A percentile compares a stretch with the other conserved stretches of the same genome.
phyloP scores from a whole-genome alignment of 2,113 vertebrate species.

The Oryzias curvinotus region DNA sequence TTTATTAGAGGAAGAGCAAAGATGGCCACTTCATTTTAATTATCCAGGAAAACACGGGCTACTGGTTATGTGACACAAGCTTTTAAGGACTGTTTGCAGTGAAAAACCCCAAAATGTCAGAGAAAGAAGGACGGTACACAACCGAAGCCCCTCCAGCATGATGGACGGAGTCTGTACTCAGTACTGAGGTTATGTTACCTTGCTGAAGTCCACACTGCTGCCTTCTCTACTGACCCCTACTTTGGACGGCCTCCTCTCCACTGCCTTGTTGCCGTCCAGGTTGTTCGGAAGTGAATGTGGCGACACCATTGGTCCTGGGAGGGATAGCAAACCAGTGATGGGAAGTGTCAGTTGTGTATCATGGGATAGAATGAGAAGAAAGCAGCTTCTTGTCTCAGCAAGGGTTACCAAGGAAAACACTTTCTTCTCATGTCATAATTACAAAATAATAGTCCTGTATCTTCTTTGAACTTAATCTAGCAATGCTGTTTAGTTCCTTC shows the following conservation, averaged over 20 bases:
- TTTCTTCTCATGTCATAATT: not conserved
- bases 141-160: constrained; percentile 31
- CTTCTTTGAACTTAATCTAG: no score
- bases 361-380: constrained; percentile 2
- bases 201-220: constrained; percentile 95
- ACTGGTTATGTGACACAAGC: constrained; percentile 18
- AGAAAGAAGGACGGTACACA: constrained; percentile 27
- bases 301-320: constrained; percentile 84
- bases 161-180: constrained; percentile 51
- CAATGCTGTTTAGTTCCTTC: no score
- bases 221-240: constrained; percentile 91
- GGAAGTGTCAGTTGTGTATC: constrained; percentile 7
- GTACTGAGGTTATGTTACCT: constrained; percentile 79
- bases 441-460: no score
- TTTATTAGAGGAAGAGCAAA: constrained; percentile 7
- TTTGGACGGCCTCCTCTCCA: constrained; percentile 84
- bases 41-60: constrained; percentile 1
- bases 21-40: constrained; percentile 7
- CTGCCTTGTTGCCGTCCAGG: constrained; percentile 82
- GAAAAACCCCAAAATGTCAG: constrained; percentile 33
- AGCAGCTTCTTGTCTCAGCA: not conserved
- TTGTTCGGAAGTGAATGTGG: constrained; percentile 87
- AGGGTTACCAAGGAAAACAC: not conserved
- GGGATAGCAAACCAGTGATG: constrained; percentile 19
- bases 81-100: constrained; percentile 9